phyloP scores from a whole-genome alignment of 1,140 invertebrate genomes.

The Drosophila baimaii region DNA sequence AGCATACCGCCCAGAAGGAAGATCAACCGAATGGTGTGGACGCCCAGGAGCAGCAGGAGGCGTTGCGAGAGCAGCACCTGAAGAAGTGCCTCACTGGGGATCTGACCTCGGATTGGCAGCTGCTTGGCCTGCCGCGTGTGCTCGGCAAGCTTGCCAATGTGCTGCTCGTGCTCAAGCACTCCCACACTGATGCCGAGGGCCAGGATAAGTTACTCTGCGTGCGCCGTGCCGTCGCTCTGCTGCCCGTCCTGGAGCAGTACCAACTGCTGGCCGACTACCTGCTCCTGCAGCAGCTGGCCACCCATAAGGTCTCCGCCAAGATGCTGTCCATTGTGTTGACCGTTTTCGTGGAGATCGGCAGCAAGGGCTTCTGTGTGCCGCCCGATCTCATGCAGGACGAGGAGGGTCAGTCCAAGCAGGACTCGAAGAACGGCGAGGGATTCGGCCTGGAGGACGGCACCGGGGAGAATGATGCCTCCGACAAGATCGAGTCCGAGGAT shows the following conservation, averaged over 20 bases:
- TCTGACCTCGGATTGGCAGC: conserved; percentile 86
- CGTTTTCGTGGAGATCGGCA: conserved; percentile 93
- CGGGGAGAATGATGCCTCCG: conserved; percentile 97
- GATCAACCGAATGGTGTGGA: conserved; percentile 3
- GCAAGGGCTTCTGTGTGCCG: conserved; percentile 97
- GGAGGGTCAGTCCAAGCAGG: conserved; percentile 86
- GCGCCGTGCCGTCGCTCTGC: conserved; percentile 78
- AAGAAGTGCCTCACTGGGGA: conserved; percentile 87
- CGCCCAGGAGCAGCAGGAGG: conserved; percentile 32
- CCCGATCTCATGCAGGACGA: conserved; percentile 90
- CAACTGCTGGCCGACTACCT: conserved; percentile 90
- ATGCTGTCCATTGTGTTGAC: conserved; percentile 92
- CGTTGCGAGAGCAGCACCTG: conserved; percentile 86
- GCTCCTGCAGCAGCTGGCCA: conserved; percentile 89
- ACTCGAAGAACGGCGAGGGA: conserved; percentile 87
- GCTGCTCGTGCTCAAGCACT: conserved; percentile 65
- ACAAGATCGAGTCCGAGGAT: conserved; percentile 90
- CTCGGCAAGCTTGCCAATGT: conserved; percentile 83
- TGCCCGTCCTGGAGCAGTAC: conserved; percentile 93
- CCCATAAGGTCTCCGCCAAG: conserved; percentile 92
- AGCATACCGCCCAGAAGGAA: conserved; percentile 83
- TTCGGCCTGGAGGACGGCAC: conserved; percentile 96
- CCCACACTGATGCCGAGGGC: conserved; percentile 31
- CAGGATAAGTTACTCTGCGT: conserved; percentile 59
- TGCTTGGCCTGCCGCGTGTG: conserved; percentile 85